phyloP scores from a whole-genome alignment of 2,113 vertebrate species.

The Azemiops feae region DNA sequence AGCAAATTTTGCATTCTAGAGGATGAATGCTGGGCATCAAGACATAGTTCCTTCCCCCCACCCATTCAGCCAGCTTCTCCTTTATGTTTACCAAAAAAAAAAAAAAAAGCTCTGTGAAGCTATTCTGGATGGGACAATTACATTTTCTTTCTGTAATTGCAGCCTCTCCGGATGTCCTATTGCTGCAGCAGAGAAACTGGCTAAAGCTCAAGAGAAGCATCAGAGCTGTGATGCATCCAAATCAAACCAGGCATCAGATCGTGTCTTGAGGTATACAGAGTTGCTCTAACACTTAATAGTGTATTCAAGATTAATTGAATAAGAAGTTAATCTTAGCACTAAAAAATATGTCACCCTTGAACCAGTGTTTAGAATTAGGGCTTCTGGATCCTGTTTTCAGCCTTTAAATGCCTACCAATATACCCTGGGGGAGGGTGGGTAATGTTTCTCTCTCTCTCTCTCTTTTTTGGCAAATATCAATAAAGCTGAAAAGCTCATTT shows the following conservation, averaged over 20 bases:
- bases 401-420: conserved; percentile 63
- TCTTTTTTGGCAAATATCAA: conserved; percentile 67
- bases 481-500: conserved; percentile 75
- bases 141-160: conserved; percentile 71
- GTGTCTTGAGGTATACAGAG: conserved; percentile 93
- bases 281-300: conserved; percentile 69
- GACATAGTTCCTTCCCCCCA: conserved; percentile 35
- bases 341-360: conserved; percentile 54
- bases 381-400: conserved; percentile 68
- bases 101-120: conserved; percentile 58
- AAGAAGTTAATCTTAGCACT: conserved; percentile 63
- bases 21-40: conserved; percentile 35
- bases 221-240: conserved; percentile 91
- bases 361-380: conserved; percentile 67
- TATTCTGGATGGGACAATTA: conserved; percentile 50
- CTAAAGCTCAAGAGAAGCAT: conserved; percentile 98
- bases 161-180: conserved; percentile 99
- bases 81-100: conserved; percentile 38
- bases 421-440: conserved; percentile 68
- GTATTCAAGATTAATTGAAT: conserved; percentile 69
- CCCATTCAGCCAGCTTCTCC: conserved; percentile 31
- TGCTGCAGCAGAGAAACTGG: conserved; percentile 96
- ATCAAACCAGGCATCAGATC: conserved; percentile 93
- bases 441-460: conserved; percentile 46
- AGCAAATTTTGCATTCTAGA: conserved; percentile 41